A percentile compares a stretch with the other conserved stretches of the same genome.
Evolutionary conservation across 2,888 invertebrate genomes (phyloP).

Genomic region (Drosophila macrospina): DNA sequence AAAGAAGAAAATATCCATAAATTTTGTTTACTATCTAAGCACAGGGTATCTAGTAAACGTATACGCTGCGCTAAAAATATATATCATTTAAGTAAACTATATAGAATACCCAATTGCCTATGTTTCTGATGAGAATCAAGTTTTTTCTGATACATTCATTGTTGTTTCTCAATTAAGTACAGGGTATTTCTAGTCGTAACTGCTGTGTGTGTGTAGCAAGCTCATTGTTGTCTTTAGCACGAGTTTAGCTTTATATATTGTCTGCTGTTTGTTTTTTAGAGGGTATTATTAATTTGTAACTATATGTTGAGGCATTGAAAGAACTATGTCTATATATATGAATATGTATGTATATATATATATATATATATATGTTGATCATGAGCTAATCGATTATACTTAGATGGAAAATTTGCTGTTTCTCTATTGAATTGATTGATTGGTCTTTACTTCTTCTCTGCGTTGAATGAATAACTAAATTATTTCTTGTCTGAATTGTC

Average conservation of each 20-base stretch:
- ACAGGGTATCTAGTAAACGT: background rate
- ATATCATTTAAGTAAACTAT: too few relatives aligned
- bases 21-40: background rate
- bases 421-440: background rate
- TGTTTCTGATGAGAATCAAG: too few relatives aligned
- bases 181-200: conserved; percentile 7
- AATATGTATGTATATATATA: background rate
- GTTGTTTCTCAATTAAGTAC: background rate
- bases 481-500: background rate
- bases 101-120: too few relatives aligned
- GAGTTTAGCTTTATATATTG: conserved; percentile 11
- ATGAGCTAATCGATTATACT: conserved; percentile 11
- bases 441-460: background rate
- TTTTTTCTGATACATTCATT: too few relatives aligned
- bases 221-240: background rate
- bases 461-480: background rate
- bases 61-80: too few relatives aligned
- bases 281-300: conserved; percentile 13
- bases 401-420: too few relatives aligned
- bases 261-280: conserved; percentile 1
- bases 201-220: too few relatives aligned
- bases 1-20: too few relatives aligned
- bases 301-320: background rate
- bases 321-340: conserved; percentile 1
- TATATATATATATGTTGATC: background rate